Evolutionary conservation across 2,113 vertebrate genomes (phyloP), one percentile per base, ranked within the genome.

Genomic region (Tetraodon nigroviridis): DNA sequence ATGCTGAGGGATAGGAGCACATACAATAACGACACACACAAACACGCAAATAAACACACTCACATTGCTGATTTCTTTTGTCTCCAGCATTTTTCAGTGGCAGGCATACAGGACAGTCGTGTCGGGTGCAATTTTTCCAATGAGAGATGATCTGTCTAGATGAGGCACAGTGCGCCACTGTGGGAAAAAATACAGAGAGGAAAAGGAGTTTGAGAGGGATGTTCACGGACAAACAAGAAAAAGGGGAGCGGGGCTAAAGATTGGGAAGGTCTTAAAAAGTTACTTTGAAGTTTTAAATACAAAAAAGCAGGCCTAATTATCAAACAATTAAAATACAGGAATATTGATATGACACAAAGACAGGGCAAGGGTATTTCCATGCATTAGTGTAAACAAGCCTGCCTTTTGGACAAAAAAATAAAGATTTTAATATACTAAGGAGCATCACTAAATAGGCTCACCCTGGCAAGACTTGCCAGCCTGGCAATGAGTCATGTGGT

Each of bases 111-210:
- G 96, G 96, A 91, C 96, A 99, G 84, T 99, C 97, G 6, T 98
- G 97, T 57, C 96, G 88, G 0, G 97, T 99, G 89, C 97, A 99
- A 57, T 98, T 99, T 90, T 99, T 98, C 97, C 97, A 99, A 88
- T 99, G 97, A 10, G 97, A 99, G 90, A 99, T 99, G 89, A 99
- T 99, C 92, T 99, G 97, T 89, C 97, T 91, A 80, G 97, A 99
- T 80, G 97, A 99, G 7, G 97, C 97, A 51, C 97, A 99, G 79
- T 99, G 97, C 54, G 96, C 96, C 90, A 99, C 97, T 99, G 75
- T 52, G 69, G 60, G 52, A 57, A 73, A 79, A 51, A 19, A 75
- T 29, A 55, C 47, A 48, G 5, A 80, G 24, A 49, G 22, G 2
- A 15, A 64, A 6, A 67, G 52, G 50, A 2, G 52, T 71, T 48